Percentiles rank a stretch among this genome's conserved stretches.
These are phyloP conservation scores for Sciaenops ocellatus DNA, from an alignment of 2,797 vertebrate species.

Conservation along the genomic window DNA sequence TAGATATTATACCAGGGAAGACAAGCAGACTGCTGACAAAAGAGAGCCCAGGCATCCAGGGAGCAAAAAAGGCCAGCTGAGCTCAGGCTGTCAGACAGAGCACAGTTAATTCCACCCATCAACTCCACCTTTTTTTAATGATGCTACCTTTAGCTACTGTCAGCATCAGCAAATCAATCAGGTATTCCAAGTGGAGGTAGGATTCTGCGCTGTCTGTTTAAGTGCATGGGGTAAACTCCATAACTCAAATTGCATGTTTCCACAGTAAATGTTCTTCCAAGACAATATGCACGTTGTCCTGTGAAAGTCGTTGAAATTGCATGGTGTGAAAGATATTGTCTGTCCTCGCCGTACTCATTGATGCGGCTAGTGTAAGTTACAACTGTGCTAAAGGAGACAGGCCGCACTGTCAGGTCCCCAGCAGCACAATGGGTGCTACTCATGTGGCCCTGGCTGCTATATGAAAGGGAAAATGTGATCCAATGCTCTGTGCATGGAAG, in stretches of 20 bases:
- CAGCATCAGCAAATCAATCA: constrained; percentile 40
- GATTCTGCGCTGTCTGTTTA: constrained; percentile 16
- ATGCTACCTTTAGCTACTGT: constrained; percentile 42
- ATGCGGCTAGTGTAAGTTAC: constrained; percentile 78
- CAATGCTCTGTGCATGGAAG: constrained; percentile 71
- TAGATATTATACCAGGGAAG: constrained; percentile 62
- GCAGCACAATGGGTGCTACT: constrained; percentile 79
- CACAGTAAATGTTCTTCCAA: constrained; percentile 8
- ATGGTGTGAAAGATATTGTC: constrained; percentile 72
- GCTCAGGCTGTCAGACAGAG: constrained; percentile 29
- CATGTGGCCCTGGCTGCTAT: constrained; percentile 78
- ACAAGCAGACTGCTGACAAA: constrained; percentile 61
- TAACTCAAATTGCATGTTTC: constrained; percentile 37
- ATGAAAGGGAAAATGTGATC: constrained; percentile 83
- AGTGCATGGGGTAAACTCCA: constrained; percentile 9
- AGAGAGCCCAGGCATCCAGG: constrained; percentile 28
- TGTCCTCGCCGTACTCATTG: constrained; percentile 61
- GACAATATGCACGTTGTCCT: constrained; percentile 54
- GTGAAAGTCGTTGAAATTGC: constrained; percentile 59
- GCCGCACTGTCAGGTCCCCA: constrained; percentile 69
- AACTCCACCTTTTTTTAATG: constrained; percentile 38
- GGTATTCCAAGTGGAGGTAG: not conserved
- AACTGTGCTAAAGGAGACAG: constrained; percentile 66
- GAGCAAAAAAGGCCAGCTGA: constrained; percentile 33
- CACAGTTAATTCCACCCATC: constrained; percentile 31